Evolutionary conservation across 2,888 invertebrate species (phyloP).

Genomic region (Teleogryllus oceanicus): DNA sequence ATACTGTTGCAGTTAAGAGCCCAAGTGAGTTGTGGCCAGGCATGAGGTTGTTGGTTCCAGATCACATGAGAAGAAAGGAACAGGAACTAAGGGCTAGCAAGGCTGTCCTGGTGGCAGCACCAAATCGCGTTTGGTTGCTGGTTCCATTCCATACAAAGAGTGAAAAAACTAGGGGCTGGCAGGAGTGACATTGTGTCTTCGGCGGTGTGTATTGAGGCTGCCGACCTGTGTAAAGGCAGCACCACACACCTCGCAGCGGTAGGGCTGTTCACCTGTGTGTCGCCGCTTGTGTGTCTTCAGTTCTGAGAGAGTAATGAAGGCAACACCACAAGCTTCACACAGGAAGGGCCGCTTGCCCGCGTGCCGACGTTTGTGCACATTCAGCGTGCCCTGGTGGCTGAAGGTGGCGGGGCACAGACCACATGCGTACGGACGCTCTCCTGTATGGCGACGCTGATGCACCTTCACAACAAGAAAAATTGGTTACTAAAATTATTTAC

Average conservation of each 20-base stretch:
- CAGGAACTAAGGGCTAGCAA: too few relatives aligned
- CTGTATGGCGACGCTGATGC: neutral
- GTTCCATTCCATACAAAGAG: too few relatives aligned
- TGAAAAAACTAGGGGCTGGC: too few relatives aligned
- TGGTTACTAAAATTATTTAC: too few relatives aligned
- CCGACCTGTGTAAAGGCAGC: neutral
- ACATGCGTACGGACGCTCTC: neutral
- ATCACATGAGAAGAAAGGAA: too few relatives aligned
- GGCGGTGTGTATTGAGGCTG: neutral
- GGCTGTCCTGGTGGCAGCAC: too few relatives aligned
- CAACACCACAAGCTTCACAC: neutral
- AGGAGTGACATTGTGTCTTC: neutral
- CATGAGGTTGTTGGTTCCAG: too few relatives aligned
- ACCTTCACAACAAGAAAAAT: neutral
- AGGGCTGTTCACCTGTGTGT: neutral
- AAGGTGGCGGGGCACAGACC: neutral
- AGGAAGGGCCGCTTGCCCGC: neutral
- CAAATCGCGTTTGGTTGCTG: too few relatives aligned
- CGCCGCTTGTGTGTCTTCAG: constrained; percentile 1
- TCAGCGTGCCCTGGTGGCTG: neutral
- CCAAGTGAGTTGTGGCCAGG: too few relatives aligned
- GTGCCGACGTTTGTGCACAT: neutral
- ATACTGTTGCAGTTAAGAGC: too few relatives aligned
- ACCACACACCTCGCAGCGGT: neutral
- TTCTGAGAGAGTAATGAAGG: neutral